Percentiles rank a stretch among this genome's conserved stretches.
phyloP scores from a whole-genome alignment of 2,797 vertebrate genomes.

The Avahi laniger region DNA sequence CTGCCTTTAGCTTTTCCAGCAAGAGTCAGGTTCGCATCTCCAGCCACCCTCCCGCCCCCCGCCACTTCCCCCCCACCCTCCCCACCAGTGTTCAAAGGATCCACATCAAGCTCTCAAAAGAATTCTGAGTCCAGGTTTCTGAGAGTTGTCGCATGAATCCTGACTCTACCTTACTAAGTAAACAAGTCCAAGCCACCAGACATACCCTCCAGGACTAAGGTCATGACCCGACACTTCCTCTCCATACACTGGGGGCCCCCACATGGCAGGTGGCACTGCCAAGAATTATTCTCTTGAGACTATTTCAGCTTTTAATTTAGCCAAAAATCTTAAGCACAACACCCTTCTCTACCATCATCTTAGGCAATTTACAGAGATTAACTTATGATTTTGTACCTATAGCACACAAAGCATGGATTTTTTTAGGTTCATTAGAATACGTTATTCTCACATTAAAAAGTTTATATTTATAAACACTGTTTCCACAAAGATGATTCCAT shows the following conservation, averaged over 20 bases:
- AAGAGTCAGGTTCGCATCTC: neutral
- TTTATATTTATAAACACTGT: slow-evolving; percentile 18
- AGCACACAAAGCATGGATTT: neutral
- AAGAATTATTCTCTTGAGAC: neutral
- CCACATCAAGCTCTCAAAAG: neutral
- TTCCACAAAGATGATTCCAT: slow-evolving; percentile 34
- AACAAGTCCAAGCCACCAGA: neutral
- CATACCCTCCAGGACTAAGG: neutral
- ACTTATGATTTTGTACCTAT: neutral
- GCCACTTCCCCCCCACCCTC: neutral
- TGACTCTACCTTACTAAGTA: neutral
- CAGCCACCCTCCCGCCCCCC: neutral
- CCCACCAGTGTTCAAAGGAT: neutral
- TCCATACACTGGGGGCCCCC: neutral
- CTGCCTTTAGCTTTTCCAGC: neutral
- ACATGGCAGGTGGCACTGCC: neutral
- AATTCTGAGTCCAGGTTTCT: neutral
- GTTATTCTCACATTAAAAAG: slow-evolving; percentile 27
- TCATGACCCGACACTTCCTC: neutral
- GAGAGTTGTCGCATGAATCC: neutral
- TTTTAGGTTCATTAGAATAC: slow-evolving; percentile 46
- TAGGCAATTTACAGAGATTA: slow-evolving; percentile 49
- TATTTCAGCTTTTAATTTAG: neutral
- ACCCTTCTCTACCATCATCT: neutral
- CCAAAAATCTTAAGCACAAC: slow-evolving; percentile 18